Percentiles rank a stretch among this genome's conserved stretches.
Conservation (phyloP, 2,113 vertebrate species). For the Cavia aperea region DNA sequence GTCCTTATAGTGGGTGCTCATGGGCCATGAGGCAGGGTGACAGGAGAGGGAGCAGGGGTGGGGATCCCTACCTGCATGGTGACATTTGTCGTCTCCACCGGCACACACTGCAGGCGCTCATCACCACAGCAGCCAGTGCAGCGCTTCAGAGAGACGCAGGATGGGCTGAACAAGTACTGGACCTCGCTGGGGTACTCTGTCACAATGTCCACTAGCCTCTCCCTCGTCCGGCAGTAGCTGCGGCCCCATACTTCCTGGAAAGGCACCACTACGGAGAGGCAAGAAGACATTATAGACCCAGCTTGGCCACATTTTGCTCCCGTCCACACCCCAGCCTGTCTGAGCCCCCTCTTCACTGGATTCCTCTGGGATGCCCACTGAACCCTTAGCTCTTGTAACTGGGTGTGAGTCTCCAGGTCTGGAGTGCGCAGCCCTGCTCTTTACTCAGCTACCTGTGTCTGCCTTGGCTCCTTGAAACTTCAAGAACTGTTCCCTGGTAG, state of each 20-base stretch:
- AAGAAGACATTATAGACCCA: neutral
- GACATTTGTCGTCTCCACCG: slow-evolving; percentile 80
- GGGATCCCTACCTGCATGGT: slow-evolving; percentile 87
- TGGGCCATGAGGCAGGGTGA: accelerated
- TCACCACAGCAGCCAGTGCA: slow-evolving; percentile 93
- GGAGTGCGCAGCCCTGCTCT: neutral
- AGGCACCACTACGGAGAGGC: slow-evolving; percentile 79
- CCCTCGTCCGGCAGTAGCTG: slow-evolving; percentile 91
- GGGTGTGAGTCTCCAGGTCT: neutral
- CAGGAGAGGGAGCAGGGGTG: accelerated
- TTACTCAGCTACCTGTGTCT: neutral
- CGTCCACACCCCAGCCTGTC: neutral
- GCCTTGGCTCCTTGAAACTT: neutral
- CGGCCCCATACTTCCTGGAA: slow-evolving; percentile 93
- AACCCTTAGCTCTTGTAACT: neutral
- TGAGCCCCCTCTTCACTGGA: neutral
- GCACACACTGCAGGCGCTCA: slow-evolving; percentile 87
- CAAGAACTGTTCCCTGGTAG: neutral
- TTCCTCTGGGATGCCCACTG: neutral
- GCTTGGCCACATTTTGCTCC: neutral
- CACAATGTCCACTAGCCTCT: slow-evolving; percentile 88
- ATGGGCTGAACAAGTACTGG: slow-evolving; percentile 90
- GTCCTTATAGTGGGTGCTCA: neutral
- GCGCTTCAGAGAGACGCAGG: slow-evolving; percentile 89
- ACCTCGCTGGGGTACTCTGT: slow-evolving; percentile 88